These are phyloP conservation scores for Fukomys damarensis DNA, from an alignment of 2,113 vertebrate genomes.

Conservation along the genomic window DNA sequence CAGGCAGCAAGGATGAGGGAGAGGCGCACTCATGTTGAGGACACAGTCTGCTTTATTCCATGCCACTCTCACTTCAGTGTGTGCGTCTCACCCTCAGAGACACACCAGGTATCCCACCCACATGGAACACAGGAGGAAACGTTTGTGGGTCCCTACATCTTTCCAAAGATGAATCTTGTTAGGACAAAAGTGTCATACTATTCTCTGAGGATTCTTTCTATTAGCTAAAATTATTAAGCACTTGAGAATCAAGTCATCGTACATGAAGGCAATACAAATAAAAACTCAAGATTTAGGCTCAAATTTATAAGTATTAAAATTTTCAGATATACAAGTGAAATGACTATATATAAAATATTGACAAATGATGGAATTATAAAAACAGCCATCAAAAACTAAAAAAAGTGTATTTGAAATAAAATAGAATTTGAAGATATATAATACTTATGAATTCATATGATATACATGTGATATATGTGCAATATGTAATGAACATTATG, in stretches of 20 bases:
- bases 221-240: background rate
- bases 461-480: background rate
- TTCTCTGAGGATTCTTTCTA: too few relatives aligned
- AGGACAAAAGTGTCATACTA: background rate
- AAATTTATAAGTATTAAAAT: background rate
- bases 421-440: background rate
- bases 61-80: too few relatives aligned
- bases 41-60: too few relatives aligned
- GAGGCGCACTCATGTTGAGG: background rate
- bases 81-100: background rate
- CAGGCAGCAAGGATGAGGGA: too few relatives aligned
- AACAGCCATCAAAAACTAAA: background rate
- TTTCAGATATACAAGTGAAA: background rate
- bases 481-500: background rate
- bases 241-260: background rate
- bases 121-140: too few relatives aligned
- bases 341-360: background rate
- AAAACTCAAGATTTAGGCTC: background rate
- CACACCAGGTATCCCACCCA: too few relatives aligned
- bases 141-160: background rate
- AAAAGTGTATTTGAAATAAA: background rate
- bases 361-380: background rate
- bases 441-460: background rate
- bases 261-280: background rate
- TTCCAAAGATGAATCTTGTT: background rate